Evolutionary conservation across 2,113 vertebrate species (phyloP).

Genomic region (Conger conger): DNA sequence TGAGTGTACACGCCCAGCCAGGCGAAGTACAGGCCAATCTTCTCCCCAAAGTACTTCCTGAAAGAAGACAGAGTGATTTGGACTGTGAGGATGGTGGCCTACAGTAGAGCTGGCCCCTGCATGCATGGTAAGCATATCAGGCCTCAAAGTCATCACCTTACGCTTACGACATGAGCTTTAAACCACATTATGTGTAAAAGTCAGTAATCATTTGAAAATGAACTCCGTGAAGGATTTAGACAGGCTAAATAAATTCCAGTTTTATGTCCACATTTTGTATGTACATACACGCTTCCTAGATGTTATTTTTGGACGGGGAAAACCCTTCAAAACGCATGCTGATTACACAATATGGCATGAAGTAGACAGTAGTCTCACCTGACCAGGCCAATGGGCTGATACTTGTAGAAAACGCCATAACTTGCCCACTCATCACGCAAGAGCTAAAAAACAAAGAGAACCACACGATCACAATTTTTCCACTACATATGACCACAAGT

Average conservation of each 20-base stretch:
- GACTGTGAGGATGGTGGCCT: too few relatives aligned
- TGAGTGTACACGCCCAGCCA: conserved; percentile 98
- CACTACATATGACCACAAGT: background rate
- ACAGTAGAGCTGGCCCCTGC: background rate
- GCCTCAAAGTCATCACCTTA: background rate
- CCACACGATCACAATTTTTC: background rate
- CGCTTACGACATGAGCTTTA: too few relatives aligned
- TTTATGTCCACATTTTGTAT: too few relatives aligned
- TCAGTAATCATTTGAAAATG: too few relatives aligned
- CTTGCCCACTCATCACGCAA: conserved; percentile 94
- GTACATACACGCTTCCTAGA: too few relatives aligned
- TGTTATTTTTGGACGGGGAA: background rate
- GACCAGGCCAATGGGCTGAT: conserved; percentile 92
- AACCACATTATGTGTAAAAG: too few relatives aligned
- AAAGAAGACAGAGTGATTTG: conserved; percentile 18
- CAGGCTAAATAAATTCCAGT: too few relatives aligned
- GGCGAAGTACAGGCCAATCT: conserved; percentile 95
- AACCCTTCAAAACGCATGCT: background rate
- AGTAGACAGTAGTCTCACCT: conserved; percentile 66
- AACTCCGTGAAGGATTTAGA: too few relatives aligned
- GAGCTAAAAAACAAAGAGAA: conserved; percentile 68
- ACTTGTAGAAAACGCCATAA: conserved; percentile 94
- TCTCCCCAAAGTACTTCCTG: conserved; percentile 98
- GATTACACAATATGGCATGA: background rate
- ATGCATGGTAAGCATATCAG: background rate